Evolutionary conservation across 1,140 invertebrate genomes (phyloP).

Genomic region (Venustaconcha ellipsiformis): DNA sequence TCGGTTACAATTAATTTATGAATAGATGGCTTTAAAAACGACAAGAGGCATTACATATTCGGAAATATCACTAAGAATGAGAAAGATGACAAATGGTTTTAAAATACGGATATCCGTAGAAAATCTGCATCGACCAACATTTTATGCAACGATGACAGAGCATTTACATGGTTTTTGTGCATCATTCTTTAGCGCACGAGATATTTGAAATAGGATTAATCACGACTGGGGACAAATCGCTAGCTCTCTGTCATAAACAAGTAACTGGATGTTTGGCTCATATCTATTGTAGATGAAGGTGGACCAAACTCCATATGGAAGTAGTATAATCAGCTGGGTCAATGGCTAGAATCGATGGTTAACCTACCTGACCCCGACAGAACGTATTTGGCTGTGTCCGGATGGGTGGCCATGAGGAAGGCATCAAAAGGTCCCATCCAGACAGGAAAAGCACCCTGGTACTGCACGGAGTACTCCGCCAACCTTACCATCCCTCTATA

Average conservation of each 20-base stretch:
- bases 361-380: slow-evolving; percentile 38
- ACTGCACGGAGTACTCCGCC: slow-evolving; percentile 24
- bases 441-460: slow-evolving; percentile 37
- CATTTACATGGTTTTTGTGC: too few relatives aligned
- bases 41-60: too few relatives aligned
- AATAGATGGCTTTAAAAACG: too few relatives aligned
- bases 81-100: too few relatives aligned
- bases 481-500: slow-evolving; percentile 37
- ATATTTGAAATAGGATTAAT: neutral
- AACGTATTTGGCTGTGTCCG: slow-evolving; percentile 32
- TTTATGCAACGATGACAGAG: too few relatives aligned
- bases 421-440: slow-evolving; percentile 46
- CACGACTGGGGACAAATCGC: too few relatives aligned
- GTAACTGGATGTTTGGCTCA: neutral
- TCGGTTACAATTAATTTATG: too few relatives aligned
- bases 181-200: too few relatives aligned
- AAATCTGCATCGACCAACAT: too few relatives aligned
- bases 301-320: neutral
- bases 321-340: neutral
- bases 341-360: neutral
- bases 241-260: neutral
- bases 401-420: slow-evolving; percentile 34
- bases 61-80: too few relatives aligned
- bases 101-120: too few relatives aligned
- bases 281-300: neutral